Evolutionary conservation across 2,113 vertebrate species (phyloP), one percentile per base, ranked within the genome.

Genomic region (Melanostigma gelatinosum): DNA sequence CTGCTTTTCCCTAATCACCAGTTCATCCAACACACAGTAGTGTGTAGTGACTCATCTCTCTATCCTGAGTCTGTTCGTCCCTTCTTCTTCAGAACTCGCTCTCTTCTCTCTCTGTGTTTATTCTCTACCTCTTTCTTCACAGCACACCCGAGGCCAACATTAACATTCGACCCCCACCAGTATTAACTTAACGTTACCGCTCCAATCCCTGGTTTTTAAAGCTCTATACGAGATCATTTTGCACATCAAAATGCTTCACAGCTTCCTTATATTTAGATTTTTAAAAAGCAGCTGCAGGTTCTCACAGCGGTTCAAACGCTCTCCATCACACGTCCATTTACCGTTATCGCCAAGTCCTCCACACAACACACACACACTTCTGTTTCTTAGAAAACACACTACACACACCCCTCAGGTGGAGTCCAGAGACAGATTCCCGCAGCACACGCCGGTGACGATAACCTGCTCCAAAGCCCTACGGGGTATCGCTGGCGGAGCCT

Each of bases 381-480:
- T 24, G 24, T 24, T 24, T 24, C 24, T 24, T 24, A 24, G 24
- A 24, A 24, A 24, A 15, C 29, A 13, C 10, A 40, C 52, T 24
- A 66, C 46, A 29, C 22, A 65, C 40, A 64, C 55, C 16, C 63
- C 48, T 75, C 79, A 87, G 84, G 85, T 88, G 80, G 62, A 64
- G 63, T 40, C 72, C 78, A 71, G 55, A 65, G 42, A 52, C 64
- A 61, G 66, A 80, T 85, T 92, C 86, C 79, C 61, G 34, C 63
- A 63, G 57, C 58, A 34, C 1, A 11, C 61, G 70, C 2, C 55
- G 15, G 74, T 70, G 54, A 82, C 55, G 66, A 75, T 85, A 16
- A 85, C 88, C 90, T 81, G 77, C 79, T 65, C 54, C 36, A 55
- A 81, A 69, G 61, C 46, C 77, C 84, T 79, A 74, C 38, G 24